Evolutionary conservation across 2,888 invertebrate species (phyloP), one percentile per base, ranked within the genome.

Genomic region (Agrotis clavis): DNA sequence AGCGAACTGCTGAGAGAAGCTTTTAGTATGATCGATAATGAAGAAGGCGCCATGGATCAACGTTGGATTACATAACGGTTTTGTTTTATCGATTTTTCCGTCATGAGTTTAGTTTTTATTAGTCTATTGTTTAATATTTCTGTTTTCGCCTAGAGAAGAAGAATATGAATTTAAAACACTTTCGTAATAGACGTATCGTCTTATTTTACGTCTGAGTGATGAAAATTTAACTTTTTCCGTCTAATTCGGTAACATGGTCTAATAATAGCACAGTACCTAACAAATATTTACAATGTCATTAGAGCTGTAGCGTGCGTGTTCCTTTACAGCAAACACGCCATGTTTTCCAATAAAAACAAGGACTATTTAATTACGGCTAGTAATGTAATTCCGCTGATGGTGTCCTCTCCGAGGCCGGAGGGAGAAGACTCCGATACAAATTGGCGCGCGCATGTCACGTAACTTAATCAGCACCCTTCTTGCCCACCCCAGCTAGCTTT

Each of bases 361-460:
- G 84, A 83, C 88, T 92, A 94, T 94, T 95, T 94, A 93, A 94
- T 94, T 94, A 94, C 75, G 86, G 78, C 80, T 81, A 85, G 87
- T 94, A 95, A 95, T 92, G 88, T 88, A 92, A 95, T 95, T 94
- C 88, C 82, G 79, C 79, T 90, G 92, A 92, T 91, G 90, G 92
- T 74, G 87, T 86, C 83, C 84, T 86, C 87, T 82, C 79, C 84
- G 86, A 87, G 88, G 88, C 88, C 85, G 85, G 87, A 87, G 88
- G 88, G 88, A 85, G 88, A 86, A 82, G 89, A 82, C 89, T 83
- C 88, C 88, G 90, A 88, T 93, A 95, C 95, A 95, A 95, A 95
- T 95, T 95, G 95, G 93, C 92, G 92, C 89, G 93, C 90, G 94
- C 93, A 94, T 95, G 94, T 93, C 96, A 91, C 91, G 90, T 95